These are phyloP conservation scores for Neostethus bicornis DNA, from an alignment of 2,797 vertebrate genomes.

Conservation along the genomic window DNA sequence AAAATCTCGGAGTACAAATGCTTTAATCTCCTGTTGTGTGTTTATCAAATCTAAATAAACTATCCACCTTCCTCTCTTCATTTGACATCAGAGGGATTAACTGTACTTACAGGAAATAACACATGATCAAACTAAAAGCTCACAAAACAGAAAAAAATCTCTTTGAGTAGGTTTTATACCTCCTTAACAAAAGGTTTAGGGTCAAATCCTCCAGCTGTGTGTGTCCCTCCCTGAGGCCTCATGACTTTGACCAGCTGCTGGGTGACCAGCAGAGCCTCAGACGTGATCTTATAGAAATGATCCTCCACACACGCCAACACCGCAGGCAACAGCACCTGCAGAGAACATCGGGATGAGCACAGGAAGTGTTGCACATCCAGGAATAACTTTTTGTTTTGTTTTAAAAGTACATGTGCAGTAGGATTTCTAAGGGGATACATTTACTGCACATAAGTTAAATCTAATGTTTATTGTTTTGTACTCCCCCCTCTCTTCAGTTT, in stretches of 20 bases:
- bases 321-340: constrained; percentile 82
- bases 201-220: constrained; percentile 65
- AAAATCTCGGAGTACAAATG: not conserved
- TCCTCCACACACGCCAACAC: constrained; percentile 89
- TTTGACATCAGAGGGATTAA: not conserved
- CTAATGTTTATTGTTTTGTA: too few relatives aligned
- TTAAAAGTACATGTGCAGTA: not conserved
- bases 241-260: constrained; percentile 90
- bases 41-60: not conserved
- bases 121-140: fast-evolving
- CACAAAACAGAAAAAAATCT: not conserved
- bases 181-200: constrained; percentile 83
- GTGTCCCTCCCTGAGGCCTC: constrained; percentile 74
- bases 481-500: too few relatives aligned
- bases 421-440: too few relatives aligned
- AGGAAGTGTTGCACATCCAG: not conserved
- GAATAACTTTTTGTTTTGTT: not conserved
- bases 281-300: constrained; percentile 92
- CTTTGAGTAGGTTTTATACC: constrained; percentile 50
- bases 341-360: not conserved
- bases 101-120: not conserved
- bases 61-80: not conserved
- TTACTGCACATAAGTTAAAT: too few relatives aligned
- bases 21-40: too few relatives aligned
- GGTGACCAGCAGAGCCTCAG: constrained; percentile 89